Conservation (phyloP, 1,140 invertebrate species). For the Achatina immaculata region DNA sequence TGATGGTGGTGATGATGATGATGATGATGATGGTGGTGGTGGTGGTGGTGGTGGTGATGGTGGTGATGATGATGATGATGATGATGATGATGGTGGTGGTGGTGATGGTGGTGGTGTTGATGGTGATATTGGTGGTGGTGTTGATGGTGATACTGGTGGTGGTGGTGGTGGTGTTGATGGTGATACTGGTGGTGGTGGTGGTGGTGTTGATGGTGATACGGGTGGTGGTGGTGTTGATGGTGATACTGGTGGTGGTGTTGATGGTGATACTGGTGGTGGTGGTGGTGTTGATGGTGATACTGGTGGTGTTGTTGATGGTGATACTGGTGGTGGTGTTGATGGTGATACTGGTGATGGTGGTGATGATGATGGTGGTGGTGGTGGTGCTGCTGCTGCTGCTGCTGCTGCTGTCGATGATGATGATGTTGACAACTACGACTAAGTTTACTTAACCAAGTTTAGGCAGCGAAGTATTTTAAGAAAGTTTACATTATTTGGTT, state of each 20-base stretch:
- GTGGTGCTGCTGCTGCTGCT: background rate
- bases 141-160: too few relatives aligned
- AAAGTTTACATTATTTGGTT: too few relatives aligned
- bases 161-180: too few relatives aligned
- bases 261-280: background rate
- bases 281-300: background rate
- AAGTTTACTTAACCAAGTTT: too few relatives aligned
- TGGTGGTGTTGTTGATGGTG: conserved; percentile 9
- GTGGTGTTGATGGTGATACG: too few relatives aligned
- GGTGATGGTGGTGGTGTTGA: too few relatives aligned
- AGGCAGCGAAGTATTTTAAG: too few relatives aligned
- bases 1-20: conserved; percentile 25
- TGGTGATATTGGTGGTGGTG: too few relatives aligned
- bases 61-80: conserved; percentile 25
- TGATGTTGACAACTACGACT: background rate
- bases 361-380: background rate
- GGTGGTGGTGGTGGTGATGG: conserved; percentile 20
- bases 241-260: background rate
- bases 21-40: conserved; percentile 30
- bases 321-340: background rate
- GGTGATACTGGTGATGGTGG: conserved; percentile 8
- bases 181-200: too few relatives aligned
- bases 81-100: background rate
- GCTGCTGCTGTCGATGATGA: background rate
- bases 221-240: too few relatives aligned